These are phyloP conservation scores for Tetrax tetrax DNA, from an alignment of 2,113 vertebrate genomes.

Conservation along the genomic window DNA sequence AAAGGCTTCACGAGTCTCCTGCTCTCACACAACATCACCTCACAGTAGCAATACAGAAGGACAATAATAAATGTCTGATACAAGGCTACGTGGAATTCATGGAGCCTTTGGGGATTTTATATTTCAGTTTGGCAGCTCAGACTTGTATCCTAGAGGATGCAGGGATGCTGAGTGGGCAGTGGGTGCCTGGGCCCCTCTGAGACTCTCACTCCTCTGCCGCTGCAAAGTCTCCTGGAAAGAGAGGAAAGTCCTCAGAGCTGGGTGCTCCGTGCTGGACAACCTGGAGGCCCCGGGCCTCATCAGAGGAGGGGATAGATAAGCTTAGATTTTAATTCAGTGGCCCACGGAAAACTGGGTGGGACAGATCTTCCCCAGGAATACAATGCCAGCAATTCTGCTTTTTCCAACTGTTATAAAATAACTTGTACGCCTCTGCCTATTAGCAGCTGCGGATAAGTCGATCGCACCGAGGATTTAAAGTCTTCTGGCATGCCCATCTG, in stretches of 20 bases:
- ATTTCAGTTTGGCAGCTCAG: background rate
- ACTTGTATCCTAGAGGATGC: background rate
- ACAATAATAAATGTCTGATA: background rate
- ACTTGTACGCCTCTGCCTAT: background rate
- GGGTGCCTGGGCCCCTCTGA: background rate
- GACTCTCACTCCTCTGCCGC: background rate
- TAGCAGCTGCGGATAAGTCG: background rate
- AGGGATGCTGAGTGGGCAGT: background rate
- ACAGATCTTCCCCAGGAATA: background rate
- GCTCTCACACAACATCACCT: background rate
- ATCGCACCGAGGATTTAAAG: background rate
- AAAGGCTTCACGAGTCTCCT: background rate
- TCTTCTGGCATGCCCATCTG: background rate
- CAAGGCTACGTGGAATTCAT: background rate
- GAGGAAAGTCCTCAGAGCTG: background rate
- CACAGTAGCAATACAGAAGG: background rate
- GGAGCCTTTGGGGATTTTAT: background rate
- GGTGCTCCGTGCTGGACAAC: fast-evolving
- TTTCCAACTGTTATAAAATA: background rate
- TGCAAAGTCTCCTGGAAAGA: background rate
- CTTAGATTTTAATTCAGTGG: background rate
- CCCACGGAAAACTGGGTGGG: background rate
- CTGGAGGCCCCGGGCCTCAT: background rate
- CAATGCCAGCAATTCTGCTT: background rate
- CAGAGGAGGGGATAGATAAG: background rate